Percentiles rank a stretch among this genome's conserved stretches.
Evolutionary conservation across 2,113 vertebrate genomes (phyloP).

Genomic region (Silurus meridionalis): DNA sequence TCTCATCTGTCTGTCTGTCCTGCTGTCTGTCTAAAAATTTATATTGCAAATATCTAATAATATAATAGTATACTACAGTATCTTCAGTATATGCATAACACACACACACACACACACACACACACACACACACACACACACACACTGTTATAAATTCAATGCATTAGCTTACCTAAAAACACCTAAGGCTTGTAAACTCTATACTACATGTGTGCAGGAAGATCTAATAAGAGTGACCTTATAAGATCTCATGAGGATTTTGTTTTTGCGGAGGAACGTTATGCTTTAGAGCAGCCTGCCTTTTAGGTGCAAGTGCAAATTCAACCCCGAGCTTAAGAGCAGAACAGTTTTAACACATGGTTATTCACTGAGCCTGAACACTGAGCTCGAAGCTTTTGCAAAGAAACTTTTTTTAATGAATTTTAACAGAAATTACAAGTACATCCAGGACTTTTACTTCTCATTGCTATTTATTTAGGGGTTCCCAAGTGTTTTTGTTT

Average conservation of each 20-base stretch:
- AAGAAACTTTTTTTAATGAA: background rate
- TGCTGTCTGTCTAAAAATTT: no score
- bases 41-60: no score
- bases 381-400: background rate
- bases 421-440: background rate
- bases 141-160: background rate
- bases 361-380: background rate
- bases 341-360: background rate
- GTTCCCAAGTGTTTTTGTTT: background rate
- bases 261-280: background rate
- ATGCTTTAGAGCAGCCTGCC: slow-evolving; percentile 20
- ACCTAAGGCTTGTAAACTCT: slow-evolving; percentile 3
- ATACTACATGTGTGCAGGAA: background rate
- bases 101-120: background rate
- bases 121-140: background rate
- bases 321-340: slow-evolving; percentile 25
- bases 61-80: no score
- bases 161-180: background rate
- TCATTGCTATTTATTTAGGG: background rate
- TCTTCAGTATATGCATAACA: no score
- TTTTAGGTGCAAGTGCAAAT: slow-evolving; percentile 29
- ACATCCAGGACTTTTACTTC: background rate
- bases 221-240: slow-evolving; percentile 7
- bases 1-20: no score
- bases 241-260: background rate